These are phyloP conservation scores for Caenorhabditis sulstoni DNA, from an alignment of 2,888 invertebrate genomes.

Conservation along the genomic window DNA sequence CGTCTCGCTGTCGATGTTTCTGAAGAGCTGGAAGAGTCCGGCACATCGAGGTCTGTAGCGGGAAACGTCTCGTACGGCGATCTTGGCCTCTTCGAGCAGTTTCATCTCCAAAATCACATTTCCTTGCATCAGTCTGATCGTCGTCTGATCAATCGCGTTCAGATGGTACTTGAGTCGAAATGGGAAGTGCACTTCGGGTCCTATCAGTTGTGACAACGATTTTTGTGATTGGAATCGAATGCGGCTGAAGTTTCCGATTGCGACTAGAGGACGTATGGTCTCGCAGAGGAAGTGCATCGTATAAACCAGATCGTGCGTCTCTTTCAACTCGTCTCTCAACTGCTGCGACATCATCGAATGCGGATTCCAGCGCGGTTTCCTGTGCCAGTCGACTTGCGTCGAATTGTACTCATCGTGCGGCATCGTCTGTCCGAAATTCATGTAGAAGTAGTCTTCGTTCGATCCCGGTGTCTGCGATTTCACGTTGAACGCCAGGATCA, in stretches of 20 bases:
- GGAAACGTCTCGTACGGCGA: conserved; percentile 67
- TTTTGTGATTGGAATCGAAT: conserved; percentile 65
- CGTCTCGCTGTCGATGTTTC: conserved; percentile 24
- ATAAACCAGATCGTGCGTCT: conserved; percentile 66
- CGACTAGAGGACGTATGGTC: conserved; percentile 62
- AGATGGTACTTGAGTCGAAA: conserved; percentile 68
- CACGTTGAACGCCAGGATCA: conserved; percentile 71
- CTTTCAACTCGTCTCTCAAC: conserved; percentile 66
- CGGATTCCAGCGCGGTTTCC: conserved; percentile 73
- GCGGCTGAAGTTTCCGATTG: conserved; percentile 66
- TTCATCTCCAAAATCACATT: conserved; percentile 70
- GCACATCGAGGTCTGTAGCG: conserved; percentile 57
- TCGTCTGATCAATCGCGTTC: conserved; percentile 61
- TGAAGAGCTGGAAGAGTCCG: conserved; percentile 65
- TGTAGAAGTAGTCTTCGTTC: conserved; percentile 50
- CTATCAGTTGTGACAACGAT: conserved; percentile 59
- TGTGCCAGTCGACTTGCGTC: conserved; percentile 44
- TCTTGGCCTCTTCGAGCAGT: conserved; percentile 62
- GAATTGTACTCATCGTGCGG: conserved; percentile 47
- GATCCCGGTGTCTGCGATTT: conserved; percentile 36
- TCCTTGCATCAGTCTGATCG: conserved; percentile 69
- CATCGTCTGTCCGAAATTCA: conserved; percentile 68
- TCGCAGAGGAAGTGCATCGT: conserved; percentile 70
- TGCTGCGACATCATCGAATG: conserved; percentile 68
- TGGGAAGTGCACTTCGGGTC: conserved; percentile 62